Base-by-base conservation (phyloP, 2,888 invertebrate species). In the Scaptodrosophila latifasciaeformis region DNA sequence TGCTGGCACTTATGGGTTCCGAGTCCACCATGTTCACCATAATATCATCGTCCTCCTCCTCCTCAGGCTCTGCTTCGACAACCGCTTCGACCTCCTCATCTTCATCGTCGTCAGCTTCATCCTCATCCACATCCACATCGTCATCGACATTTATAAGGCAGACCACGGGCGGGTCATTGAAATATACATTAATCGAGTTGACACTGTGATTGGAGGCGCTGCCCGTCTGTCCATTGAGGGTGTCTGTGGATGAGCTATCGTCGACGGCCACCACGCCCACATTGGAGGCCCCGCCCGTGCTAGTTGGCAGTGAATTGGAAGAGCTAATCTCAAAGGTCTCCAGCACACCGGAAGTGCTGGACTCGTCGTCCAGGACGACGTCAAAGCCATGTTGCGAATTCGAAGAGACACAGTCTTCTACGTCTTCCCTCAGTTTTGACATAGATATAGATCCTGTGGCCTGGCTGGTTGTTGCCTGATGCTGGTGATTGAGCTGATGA, bases 311-410 rank as follows among this genome's bases (percentile, higher is more conserved):
- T 52, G 82, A 75, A 50, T 81, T 80, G 51, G 83, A 84, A 52
- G 84, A 84, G 60, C 79, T 83, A 44, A 82, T 84, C 50, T 83
- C 82, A 43, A 65, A 83, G 27, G 78, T 77, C 31, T 82, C 81
- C 49, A 82, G 64, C 21, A 75, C 78, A 10, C 78, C 82, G 12
- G 82, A 70, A 29, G 78, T 83, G 24, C 82, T 82, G 49, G 80
- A 77, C 63, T 82, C 82, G 56, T 84, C 83, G 48, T 82, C 77
- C 48, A 84, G 58, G 21, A 81, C 79, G 62, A 79, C 83, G 51
- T 75, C 81, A 50, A 74, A 81, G 51, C 71, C 79, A 67, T 82
- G 76, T 62, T 82, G 82, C 47, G 82, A 82, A 52, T 83, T 74
- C 35, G 67, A 71, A 62, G 72, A 77, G 53, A 78, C 80, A 54